Evolutionary conservation across 2,888 invertebrate genomes (phyloP), one percentile per base, ranked within the genome.

Genomic region (Stegophylla sp.): DNA sequence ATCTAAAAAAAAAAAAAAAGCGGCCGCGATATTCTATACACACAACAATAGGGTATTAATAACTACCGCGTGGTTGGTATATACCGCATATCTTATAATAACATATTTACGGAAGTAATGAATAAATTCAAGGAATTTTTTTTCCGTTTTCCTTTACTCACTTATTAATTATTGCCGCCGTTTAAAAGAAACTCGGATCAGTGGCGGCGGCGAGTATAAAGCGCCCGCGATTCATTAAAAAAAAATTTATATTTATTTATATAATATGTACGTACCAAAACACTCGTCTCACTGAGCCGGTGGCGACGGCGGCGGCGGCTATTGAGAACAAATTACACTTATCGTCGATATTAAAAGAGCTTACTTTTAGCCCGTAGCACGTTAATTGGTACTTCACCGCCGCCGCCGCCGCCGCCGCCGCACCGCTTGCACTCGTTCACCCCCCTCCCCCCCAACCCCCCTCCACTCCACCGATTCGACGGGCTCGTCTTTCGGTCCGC

Each of bases 291-390:
- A n/a, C n/a, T n/a, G n/a, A n/a, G n/a, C n/a, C n/a, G n/a, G n/a
- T n/a, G n/a, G n/a, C n/a, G 72, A 43, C 72, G 12, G 59, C 3
- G 56, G 34, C 48, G n/a, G 72, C 12, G 45, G 28, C 73, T 74
- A 74, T 74, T 26, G 66, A 66, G 53, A 66, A 76, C 66, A 76
- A n/a, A 76, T 76, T 76, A 66, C 66, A 76, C 66, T 53, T 64
- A 75, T 73, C 74, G 63, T 74, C 63, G 66, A 53, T 56, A 76
- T 76, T 76, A 76, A n/a, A 75, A 56, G 53, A 66, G 66, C 76
- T 41, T 26, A 66, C 43, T 76, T 66, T 76, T 43, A 41, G 66
- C 17, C 66, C 2, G 53, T 43, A 66, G 76, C 53, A 56, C 76
- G 76, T 77, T 77, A 77, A 77, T 77, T 77, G 67, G 75, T 51